Base-by-base conservation (phyloP, 2,797 vertebrate genomes). In the Anas georgica region DNA sequence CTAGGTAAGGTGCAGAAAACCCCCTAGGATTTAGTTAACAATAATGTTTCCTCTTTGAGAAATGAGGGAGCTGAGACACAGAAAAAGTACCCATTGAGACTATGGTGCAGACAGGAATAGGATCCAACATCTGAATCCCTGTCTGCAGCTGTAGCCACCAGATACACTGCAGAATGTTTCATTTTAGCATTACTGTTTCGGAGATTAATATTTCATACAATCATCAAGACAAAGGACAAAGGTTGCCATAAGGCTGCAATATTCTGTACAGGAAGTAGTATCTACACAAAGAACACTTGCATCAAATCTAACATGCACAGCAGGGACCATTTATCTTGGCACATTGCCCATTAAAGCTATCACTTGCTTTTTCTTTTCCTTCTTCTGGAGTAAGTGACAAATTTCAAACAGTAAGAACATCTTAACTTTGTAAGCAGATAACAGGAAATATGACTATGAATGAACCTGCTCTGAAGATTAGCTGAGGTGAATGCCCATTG, bases 371-470 rank as follows among this genome's bases (percentile, higher is more conserved):
- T 83, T 78, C 70, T 88, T 93, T 93, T 75, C 43, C 28, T 86
- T 18, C 88, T 94, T 88, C 68, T 94, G 56, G 80, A 94, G 17
- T 78, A 93, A 94, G 70, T 94, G 94, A 92, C 80, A 94, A 96
- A 93, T 95, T 94, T 96, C 90, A 93, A 95, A 88, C 85, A 10
- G 0, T 85, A 56, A 70, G 90, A 91, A 95, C 94, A 96, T 93
- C 90, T 95, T 94, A 96, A 95, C 95, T 95, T 96, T 93, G 90
- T 96, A 95, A 97, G 92, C 90, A 96, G 94, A 74, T 96, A 96
- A 88, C 92, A 93, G 83, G 81, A 96, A 93, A 93, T 95, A 93
- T 93, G 92, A 94, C 88, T 96, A 79, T 91, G 91, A 95, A 95
- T 96, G 95, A 96, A 94, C 81, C 70, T 93, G 92, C 92, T 95